Evolutionary conservation across 2,797 vertebrate genomes (phyloP).

Genomic region (Helicolenus hilgendorfi): DNA sequence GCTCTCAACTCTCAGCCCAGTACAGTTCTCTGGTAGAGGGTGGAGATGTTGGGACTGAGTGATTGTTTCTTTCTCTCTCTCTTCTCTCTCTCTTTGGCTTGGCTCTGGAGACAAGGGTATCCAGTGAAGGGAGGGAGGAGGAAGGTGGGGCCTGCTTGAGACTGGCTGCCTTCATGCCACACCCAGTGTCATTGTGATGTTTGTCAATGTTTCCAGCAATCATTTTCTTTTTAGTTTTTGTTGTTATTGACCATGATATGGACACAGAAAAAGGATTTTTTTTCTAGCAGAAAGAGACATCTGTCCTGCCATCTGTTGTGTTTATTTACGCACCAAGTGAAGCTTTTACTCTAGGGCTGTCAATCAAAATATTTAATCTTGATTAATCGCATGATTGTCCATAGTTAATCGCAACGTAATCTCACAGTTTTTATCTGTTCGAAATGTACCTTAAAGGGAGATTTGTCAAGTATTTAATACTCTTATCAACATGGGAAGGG

Average conservation of each 20-base stretch:
- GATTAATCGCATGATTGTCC: no score
- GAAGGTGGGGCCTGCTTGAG: constrained; percentile 1
- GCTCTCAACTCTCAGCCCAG: constrained; percentile 49
- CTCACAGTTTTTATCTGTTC: no score
- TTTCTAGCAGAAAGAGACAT: background rate
- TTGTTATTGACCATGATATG: background rate
- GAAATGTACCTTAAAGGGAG: no score
- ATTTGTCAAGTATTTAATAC: no score
- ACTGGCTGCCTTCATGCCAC: constrained; percentile 48
- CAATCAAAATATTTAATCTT: no score
- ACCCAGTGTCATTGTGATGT: constrained; percentile 50
- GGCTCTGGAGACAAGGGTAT: constrained; percentile 54
- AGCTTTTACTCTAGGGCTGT: background rate
- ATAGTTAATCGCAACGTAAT: no score
- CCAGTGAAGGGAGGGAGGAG: constrained; percentile 27
- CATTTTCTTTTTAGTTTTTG: background rate
- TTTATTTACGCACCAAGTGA: background rate
- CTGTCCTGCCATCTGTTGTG: background rate
- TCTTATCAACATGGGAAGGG: no score
- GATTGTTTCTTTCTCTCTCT: constrained; percentile 33
- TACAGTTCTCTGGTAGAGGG: constrained; percentile 48
- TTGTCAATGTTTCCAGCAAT: background rate
- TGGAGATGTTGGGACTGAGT: constrained; percentile 54
- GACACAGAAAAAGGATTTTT: background rate
- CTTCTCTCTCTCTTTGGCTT: constrained; percentile 5